Conservation (phyloP, 2,888 invertebrate genomes). For the Mechanitis messenoides region DNA sequence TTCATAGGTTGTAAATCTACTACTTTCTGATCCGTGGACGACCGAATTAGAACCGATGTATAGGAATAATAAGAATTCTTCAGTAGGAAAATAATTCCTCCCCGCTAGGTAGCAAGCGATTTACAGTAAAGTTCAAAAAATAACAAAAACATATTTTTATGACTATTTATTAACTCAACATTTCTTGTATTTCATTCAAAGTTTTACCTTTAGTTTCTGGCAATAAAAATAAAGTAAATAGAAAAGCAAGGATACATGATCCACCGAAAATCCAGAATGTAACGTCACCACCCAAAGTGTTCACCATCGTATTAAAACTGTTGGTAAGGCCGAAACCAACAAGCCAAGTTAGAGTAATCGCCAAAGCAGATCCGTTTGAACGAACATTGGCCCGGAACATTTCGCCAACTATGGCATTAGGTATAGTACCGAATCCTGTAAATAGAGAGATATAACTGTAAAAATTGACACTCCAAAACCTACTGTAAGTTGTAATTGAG, state of each 20-base stretch:
- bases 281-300: slow-evolving; percentile 38
- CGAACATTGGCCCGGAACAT: slow-evolving; percentile 44
- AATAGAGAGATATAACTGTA: neutral
- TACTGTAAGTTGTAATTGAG: too few relatives aligned
- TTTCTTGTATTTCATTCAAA: slow-evolving; percentile 42
- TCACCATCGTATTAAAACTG: slow-evolving; percentile 39
- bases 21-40: too few relatives aligned
- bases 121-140: neutral
- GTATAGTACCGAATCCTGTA: slow-evolving; percentile 46
- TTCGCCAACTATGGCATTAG: slow-evolving; percentile 41
- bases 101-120: too few relatives aligned
- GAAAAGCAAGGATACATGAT: slow-evolving; percentile 37
- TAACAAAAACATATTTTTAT: neutral
- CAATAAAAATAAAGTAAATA: slow-evolving; percentile 40
- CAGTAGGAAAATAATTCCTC: too few relatives aligned
- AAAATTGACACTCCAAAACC: too few relatives aligned
- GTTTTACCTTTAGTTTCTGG: slow-evolving; percentile 48
- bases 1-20: too few relatives aligned
- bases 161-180: slow-evolving; percentile 36
- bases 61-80: too few relatives aligned
- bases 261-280: slow-evolving; percentile 42
- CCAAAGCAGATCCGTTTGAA: slow-evolving; percentile 41
- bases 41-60: too few relatives aligned
- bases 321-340: slow-evolving; percentile 43
- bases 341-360: slow-evolving; percentile 46